Evolutionary conservation across 2,113 vertebrate species (phyloP), one percentile per base, ranked within the genome.

Genomic region (Galbula dea): DNA sequence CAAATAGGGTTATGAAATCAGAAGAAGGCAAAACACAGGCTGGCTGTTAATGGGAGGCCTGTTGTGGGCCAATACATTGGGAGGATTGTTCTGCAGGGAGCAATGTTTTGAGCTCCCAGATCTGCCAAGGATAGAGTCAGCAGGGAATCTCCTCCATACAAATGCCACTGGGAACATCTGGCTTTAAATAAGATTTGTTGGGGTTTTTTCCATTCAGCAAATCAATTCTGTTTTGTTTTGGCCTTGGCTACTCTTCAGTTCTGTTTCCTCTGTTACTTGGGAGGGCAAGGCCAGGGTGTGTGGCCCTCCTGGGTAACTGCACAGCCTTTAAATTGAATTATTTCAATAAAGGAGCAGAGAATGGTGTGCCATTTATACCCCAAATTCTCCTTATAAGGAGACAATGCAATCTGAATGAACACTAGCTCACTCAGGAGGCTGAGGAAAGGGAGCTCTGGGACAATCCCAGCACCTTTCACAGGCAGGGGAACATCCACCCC

Each of bases 151-250:
- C 72, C 84, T 77, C 93, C 79, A 63, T 3, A 21, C 26, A 74
- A 83, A 88, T 63, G 81, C 63, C 87, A 83, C 78, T 59, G 87
- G 89, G 67, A 93, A 87, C 95, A 93, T 95, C 93, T 96, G 95
- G 89, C 86, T 94, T 92, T 74, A 83, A 93, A 89, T 77, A 91
- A 82, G 26, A 4, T 43, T 43, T 11, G 41, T 43, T 19, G 16
- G 29, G 0, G 34, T 67, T 74, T 85, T 71, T 74, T 36, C 81
- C 78, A 72, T 83, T 74, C 3, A 91, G 72, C 71, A 55, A 82
- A 80, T 77, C 93, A 80, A 57, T 88, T 78, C 72, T 55, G 75
- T 34, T 8, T 74, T 83, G 75, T n/a, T 86, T 89, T 74, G 1
- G 45, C 67, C 80, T 71, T 72, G 93, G 68, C 87, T 7, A 23